phyloP scores from a whole-genome alignment of 2,113 vertebrate species.

The Ictidomys tridecemlineatus region DNA sequence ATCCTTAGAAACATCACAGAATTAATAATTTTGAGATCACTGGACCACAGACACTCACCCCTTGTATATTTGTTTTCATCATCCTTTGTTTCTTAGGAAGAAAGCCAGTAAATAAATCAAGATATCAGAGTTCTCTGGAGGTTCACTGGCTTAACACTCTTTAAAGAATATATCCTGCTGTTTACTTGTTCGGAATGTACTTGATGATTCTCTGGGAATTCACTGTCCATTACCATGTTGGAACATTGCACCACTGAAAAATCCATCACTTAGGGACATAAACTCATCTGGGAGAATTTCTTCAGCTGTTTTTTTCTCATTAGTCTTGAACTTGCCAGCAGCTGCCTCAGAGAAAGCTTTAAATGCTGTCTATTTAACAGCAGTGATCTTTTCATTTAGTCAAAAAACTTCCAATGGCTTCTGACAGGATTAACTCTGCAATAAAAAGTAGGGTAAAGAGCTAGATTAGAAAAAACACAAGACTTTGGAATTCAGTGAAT shows the following conservation, averaged over 20 bases:
- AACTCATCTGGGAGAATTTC: neutral
- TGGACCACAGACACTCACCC: neutral
- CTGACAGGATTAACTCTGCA: neutral
- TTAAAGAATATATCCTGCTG: neutral
- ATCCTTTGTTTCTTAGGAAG: neutral
- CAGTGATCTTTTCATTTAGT: conserved; percentile 16
- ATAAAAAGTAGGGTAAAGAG: neutral
- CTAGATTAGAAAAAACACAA: neutral
- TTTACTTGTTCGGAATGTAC: accelerated
- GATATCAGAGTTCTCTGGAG: neutral
- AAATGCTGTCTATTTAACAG: conserved; percentile 6
- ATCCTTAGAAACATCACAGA: neutral
- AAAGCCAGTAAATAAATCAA: neutral
- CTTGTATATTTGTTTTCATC: neutral
- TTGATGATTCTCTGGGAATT: neutral
- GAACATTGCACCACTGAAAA: neutral
- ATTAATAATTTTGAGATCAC: neutral
- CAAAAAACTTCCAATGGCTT: neutral
- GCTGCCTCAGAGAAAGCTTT: neutral
- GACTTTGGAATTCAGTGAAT: neutral
- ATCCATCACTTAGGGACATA: neutral
- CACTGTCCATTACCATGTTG: accelerated
- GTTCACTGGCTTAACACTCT: neutral
- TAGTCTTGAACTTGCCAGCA: neutral
- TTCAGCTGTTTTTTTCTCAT: neutral